These are phyloP conservation scores for Pangasius djambal DNA, from an alignment of 2,797 vertebrate genomes.

Conservation along the genomic window DNA sequence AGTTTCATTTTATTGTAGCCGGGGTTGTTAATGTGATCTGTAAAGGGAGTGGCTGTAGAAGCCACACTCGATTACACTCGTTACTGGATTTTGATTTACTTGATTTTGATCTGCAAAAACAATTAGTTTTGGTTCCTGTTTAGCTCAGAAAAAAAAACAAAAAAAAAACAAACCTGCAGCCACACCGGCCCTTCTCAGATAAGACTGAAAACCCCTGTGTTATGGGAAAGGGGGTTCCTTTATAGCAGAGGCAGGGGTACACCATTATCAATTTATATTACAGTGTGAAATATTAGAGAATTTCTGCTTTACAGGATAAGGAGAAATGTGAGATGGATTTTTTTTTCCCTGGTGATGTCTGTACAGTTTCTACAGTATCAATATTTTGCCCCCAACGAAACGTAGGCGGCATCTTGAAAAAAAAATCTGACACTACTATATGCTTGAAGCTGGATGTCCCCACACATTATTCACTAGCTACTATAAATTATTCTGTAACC, in stretches of 20 bases:
- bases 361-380: neutral
- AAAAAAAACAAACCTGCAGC: neutral
- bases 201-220: neutral
- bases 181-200: neutral
- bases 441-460: neutral
- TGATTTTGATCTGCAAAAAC: neutral
- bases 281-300: neutral
- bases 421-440: neutral
- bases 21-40: neutral
- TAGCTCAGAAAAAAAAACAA: no score
- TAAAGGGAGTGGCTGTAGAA: neutral
- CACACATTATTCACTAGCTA: neutral
- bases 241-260: neutral
- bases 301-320: neutral
- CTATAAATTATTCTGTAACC: neutral
- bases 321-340: neutral
- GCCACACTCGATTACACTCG: neutral
- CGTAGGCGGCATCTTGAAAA: neutral
- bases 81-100: neutral
- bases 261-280: neutral
- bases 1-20: neutral
- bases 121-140: neutral
- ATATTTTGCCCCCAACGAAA: neutral
- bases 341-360: neutral
- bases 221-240: neutral